Evolutionary conservation across 2,113 vertebrate species (phyloP).

Genomic region (Seriola dumerili): DNA sequence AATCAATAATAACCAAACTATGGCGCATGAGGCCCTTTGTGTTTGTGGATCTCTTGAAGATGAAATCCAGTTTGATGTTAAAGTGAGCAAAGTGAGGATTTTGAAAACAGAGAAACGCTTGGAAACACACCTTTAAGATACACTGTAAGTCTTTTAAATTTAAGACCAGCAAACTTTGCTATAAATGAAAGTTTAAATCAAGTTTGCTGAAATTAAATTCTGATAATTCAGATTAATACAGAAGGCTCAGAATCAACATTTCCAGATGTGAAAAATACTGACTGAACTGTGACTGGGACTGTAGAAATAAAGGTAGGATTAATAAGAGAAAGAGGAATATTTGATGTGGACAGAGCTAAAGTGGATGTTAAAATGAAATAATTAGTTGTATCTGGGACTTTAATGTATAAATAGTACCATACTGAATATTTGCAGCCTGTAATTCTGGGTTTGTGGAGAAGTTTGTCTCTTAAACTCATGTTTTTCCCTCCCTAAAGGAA

Average conservation of each 20-base stretch:
- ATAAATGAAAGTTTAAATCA: conserved; percentile 5
- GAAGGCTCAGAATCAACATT: no score
- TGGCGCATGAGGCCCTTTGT: no score
- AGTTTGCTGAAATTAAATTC: neutral
- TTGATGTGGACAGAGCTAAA: neutral
- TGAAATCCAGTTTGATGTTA: neutral
- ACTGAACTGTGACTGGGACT: neutral
- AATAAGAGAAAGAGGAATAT: neutral
- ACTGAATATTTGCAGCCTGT: no score
- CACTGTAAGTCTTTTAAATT: neutral
- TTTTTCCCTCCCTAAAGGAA: neutral
- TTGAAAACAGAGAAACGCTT: no score
- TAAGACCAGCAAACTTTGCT: neutral
- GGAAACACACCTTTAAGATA: no score
- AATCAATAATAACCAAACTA: no score
- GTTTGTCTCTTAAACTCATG: neutral
- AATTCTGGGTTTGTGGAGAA: neutral
- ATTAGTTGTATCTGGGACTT: no score
- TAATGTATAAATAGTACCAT: no score
- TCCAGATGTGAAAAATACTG: no score
- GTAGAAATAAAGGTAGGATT: neutral
- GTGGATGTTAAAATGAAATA: no score
- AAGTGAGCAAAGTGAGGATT: neutral
- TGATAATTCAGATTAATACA: neutral
- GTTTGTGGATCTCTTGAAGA: no score